Conservation (phyloP, 2,888 invertebrate species). For the Malachius bipustulatus region DNA sequence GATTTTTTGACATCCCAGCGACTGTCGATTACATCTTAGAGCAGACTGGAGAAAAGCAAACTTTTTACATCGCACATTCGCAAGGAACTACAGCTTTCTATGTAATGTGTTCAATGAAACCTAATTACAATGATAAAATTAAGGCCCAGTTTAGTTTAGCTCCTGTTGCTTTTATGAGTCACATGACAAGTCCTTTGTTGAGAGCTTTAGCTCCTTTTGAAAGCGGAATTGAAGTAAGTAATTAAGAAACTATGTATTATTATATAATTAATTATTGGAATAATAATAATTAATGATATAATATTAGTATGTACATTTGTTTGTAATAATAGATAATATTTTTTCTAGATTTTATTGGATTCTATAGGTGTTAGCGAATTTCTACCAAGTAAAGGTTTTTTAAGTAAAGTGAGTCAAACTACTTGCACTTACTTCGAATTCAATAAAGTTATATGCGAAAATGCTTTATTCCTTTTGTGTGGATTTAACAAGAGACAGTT, state of each 20-base stretch:
- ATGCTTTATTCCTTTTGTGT: constrained; percentile 28
- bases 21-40: constrained; percentile 63
- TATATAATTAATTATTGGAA: no score
- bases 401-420: constrained; percentile 26
- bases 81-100: constrained; percentile 62
- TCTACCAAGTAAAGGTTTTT: constrained; percentile 44
- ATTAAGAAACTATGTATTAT: no score
- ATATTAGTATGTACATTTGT: no score
- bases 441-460: constrained; percentile 25
- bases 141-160: constrained; percentile 54
- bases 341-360: constrained; percentile 17
- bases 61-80: constrained; percentile 75
- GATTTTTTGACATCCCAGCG: constrained; percentile 63
- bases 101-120: constrained; percentile 52
- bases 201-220: no score
- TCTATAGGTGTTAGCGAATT: constrained; percentile 48
- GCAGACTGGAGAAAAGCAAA: constrained; percentile 42
- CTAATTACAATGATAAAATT: constrained; percentile 56
- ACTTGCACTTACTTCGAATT: constrained; percentile 12
- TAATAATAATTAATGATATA: no score
- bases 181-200: constrained; percentile 36
- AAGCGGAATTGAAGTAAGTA: no score
- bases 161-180: constrained; percentile 53
- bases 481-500: constrained; percentile 30
- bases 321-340: no score